Evolutionary conservation across 2,888 invertebrate species (phyloP).

Genomic region (Stenurella melanura): DNA sequence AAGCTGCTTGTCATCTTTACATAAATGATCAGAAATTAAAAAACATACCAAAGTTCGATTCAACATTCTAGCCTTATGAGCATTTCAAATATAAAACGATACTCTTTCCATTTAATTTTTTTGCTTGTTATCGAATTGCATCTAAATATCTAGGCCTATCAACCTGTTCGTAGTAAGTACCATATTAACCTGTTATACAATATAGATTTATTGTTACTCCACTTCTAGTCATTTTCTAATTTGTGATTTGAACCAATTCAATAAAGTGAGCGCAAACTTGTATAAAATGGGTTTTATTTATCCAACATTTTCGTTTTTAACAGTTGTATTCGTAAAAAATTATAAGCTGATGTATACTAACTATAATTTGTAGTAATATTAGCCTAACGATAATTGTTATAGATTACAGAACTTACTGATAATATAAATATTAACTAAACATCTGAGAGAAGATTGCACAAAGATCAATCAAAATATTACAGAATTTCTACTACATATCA

Average conservation of each 20-base stretch:
- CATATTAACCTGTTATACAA: too few species aligned
- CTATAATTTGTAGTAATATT: not conserved
- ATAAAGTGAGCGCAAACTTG: conserved; percentile 7
- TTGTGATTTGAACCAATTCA: conserved; percentile 8
- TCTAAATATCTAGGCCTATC: too few species aligned
- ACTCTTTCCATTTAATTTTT: too few species aligned
- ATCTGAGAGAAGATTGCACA: conserved; percentile 37
- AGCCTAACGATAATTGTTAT: not conserved
- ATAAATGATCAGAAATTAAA: too few species aligned
- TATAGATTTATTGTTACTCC: not conserved
- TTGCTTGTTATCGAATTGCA: too few species aligned
- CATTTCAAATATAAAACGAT: too few species aligned
- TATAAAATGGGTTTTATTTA: not conserved
- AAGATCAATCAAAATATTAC: conserved; percentile 25
- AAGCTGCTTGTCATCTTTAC: too few species aligned
- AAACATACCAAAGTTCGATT: too few species aligned
- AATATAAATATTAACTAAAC: conserved; percentile 34
- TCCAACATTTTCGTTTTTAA: not conserved
- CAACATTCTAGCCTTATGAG: too few species aligned
- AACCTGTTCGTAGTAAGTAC: too few species aligned
- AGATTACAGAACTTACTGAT: conserved; percentile 15
- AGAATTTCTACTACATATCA: conserved; percentile 35
- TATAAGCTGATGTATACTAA: not conserved
- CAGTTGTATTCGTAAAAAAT: conserved; percentile 2
- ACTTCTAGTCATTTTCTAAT: conserved; percentile 13